Percentiles rank a stretch among this genome's conserved stretches.
Evolutionary conservation across 1,140 invertebrate species (phyloP).

Genomic region (Formica exsecta): DNA sequence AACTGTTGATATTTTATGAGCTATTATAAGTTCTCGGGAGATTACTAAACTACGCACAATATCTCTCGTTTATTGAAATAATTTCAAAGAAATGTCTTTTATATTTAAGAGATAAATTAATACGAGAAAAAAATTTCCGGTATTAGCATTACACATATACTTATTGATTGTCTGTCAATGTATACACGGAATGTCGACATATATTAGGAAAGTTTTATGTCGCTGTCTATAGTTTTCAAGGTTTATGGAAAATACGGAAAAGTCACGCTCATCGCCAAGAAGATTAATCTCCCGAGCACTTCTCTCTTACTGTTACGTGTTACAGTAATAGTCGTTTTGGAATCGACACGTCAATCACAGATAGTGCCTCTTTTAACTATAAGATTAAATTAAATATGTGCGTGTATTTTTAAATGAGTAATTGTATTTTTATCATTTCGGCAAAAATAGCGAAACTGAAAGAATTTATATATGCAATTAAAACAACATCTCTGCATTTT

Average conservation of each 20-base stretch:
- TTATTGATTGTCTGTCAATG: not conserved
- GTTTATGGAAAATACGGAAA: slow-evolving; percentile 15
- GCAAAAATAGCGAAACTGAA: not conserved
- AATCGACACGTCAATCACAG: not conserved
- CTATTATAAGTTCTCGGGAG: not conserved
- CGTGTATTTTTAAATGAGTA: not conserved
- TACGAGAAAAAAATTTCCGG: not conserved
- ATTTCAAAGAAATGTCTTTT: not conserved
- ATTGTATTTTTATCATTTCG: not conserved
- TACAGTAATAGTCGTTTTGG: not conserved
- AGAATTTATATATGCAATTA: not conserved
- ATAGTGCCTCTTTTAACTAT: not conserved
- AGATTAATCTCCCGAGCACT: not conserved
- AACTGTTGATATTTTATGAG: not conserved
- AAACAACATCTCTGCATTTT: not conserved
- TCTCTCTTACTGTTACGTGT: not conserved
- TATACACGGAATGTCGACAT: not conserved
- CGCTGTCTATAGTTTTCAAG: not conserved
- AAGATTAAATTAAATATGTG: slow-evolving; percentile 12
- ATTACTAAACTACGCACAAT: not conserved
- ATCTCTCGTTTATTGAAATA: not conserved
- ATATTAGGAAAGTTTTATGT: not conserved
- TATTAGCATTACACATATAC: not conserved
- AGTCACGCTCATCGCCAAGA: not conserved
- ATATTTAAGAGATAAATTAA: not conserved